These are phyloP conservation scores for Crossaster papposus DNA, from an alignment of 53 echinoderm and acorn worm species.

Conservation along the genomic window DNA sequence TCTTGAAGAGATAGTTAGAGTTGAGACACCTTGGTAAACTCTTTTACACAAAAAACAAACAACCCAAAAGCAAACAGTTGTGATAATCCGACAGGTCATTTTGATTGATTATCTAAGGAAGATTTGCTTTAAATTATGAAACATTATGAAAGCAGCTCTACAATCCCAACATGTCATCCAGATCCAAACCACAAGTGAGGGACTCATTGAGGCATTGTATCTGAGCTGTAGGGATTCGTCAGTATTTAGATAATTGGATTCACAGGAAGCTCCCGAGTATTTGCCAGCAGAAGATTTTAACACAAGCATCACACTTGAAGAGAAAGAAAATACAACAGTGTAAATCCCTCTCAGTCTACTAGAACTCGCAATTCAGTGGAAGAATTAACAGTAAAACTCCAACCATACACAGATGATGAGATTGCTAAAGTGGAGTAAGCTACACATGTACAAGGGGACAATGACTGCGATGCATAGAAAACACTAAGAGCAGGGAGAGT, in stretches of 20 bases:
- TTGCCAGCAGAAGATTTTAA: constrained; percentile 20
- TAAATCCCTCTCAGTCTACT: no score
- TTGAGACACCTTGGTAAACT: no score
- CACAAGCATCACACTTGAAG: background rate
- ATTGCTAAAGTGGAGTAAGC: background rate
- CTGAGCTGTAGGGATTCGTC: constrained; percentile 35
- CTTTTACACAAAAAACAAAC: no score
- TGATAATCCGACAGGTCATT: no score
- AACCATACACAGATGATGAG: background rate
- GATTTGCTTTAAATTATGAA: no score
- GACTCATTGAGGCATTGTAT: constrained; percentile 27
- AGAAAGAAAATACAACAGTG: background rate
- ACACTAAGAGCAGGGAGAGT: background rate
- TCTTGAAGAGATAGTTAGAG: background rate
- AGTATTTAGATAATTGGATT: constrained; percentile 25
- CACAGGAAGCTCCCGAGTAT: background rate
- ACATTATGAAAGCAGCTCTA: constrained; percentile 20
- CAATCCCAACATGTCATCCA: background rate
- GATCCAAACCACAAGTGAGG: constrained; percentile 18
- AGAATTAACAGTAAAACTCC: background rate
- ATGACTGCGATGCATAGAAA: background rate
- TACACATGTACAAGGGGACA: constrained; percentile 18
- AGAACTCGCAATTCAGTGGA: background rate
- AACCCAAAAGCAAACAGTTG: no score
- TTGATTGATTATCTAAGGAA: no score